These are phyloP conservation scores for Podarcis muralis DNA, from an alignment of 2,113 vertebrate species.

Conservation along the genomic window DNA sequence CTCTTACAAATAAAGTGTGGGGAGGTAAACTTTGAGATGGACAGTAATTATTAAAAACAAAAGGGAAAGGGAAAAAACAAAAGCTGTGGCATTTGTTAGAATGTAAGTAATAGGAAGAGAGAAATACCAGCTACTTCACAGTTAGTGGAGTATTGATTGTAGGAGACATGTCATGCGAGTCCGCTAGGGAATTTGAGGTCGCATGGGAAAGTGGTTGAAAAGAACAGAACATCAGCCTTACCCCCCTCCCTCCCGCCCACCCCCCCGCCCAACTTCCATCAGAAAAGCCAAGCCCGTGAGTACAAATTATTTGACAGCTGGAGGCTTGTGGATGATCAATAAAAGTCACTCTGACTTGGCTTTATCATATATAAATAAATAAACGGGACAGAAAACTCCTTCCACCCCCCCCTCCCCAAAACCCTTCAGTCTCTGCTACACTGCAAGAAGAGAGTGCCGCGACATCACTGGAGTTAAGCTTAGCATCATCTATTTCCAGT, in stretches of 20 bases:
- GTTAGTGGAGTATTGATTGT: constrained; percentile 11
- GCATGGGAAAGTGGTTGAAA: constrained; percentile 5
- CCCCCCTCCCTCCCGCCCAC: background rate
- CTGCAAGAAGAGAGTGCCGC: constrained; percentile 25
- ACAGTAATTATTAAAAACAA: background rate
- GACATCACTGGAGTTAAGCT: background rate
- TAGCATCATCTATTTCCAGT: constrained; percentile 41
- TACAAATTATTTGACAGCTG: constrained; percentile 17
- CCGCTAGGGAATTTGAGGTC: constrained; percentile 31
- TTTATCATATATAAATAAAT: background rate
- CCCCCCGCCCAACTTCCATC: background rate
- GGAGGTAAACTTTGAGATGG: constrained; percentile 20
- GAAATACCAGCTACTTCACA: background rate
- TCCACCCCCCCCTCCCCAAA: background rate
- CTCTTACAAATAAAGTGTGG: background rate
- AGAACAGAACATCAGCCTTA: background rate
- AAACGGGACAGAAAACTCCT: constrained; percentile 40
- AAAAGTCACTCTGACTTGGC: constrained; percentile 36
- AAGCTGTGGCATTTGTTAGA: constrained; percentile 19
- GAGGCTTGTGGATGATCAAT: constrained; percentile 2
- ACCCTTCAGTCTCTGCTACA: constrained; percentile 2
- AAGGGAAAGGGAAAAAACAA: background rate
- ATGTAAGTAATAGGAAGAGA: background rate
- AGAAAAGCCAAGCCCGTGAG: constrained; percentile 33
- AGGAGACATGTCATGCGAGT: constrained; percentile 23